These are phyloP conservation scores for Drosophila eugracilis DNA, from an alignment of 1,140 invertebrate species.

Conservation along the genomic window DNA sequence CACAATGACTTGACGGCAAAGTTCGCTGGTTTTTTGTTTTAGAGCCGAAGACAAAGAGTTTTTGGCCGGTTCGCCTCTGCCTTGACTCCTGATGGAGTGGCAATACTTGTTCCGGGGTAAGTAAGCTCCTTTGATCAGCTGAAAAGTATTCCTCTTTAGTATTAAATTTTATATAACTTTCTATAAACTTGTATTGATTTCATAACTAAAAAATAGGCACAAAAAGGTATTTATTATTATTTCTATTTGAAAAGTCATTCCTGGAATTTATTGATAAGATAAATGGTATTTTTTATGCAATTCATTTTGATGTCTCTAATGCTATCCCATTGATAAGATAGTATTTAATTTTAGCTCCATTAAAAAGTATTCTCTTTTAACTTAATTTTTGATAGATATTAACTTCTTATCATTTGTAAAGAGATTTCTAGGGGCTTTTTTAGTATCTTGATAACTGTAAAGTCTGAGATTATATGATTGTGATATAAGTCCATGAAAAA, in stretches of 20 bases:
- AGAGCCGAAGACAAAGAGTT: conserved; percentile 67
- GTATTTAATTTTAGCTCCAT: not conserved
- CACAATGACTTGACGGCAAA: conserved; percentile 80
- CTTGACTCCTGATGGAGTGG: conserved; percentile 66
- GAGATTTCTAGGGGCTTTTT: not conserved
- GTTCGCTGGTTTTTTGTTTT: conserved; percentile 61
- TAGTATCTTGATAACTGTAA: conserved; percentile 7
- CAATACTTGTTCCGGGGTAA: conserved; percentile 47
- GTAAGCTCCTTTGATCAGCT: conserved; percentile 7
- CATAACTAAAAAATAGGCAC: too few species aligned
- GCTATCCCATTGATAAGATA: not conserved
- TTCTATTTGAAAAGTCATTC: not conserved
- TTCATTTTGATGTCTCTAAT: not conserved
- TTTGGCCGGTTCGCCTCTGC: conserved; percentile 39
- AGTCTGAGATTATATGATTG: not conserved
- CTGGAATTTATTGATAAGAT: not conserved
- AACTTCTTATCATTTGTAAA: not conserved
- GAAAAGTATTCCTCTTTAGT: too few species aligned
- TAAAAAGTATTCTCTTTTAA: not conserved
- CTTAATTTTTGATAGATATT: not conserved
- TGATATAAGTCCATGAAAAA: not conserved
- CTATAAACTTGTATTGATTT: not conserved
- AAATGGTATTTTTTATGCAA: not conserved
- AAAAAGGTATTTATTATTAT: too few species aligned
- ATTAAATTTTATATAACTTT: not conserved